Conservation (phyloP, 2,888 invertebrate species). For the Acronicta alni region DNA sequence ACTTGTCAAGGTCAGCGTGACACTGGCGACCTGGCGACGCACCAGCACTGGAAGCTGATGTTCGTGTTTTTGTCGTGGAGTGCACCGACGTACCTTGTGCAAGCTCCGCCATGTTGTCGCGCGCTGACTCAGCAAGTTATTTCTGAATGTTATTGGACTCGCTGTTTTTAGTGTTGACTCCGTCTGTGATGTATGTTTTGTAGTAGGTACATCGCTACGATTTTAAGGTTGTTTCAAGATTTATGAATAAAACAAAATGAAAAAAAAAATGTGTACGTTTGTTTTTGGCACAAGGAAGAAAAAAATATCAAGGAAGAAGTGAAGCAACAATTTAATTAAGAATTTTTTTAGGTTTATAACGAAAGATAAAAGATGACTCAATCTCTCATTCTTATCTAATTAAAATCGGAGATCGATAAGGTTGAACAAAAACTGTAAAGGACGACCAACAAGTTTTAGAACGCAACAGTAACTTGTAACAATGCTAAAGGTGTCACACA, state of each 20-base stretch:
- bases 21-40: too few relatives aligned
- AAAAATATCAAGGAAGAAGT: neutral
- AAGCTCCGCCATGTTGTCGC: constrained; percentile 29
- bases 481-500: neutral
- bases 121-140: constrained; percentile 43
- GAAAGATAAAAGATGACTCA: too few relatives aligned
- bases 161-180: constrained; percentile 32
- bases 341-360: too few relatives aligned
- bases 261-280: neutral
- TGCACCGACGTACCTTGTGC: constrained; percentile 23
- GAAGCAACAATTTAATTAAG: neutral
- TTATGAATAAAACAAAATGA: constrained; percentile 2
- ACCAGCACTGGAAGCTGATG: neutral
- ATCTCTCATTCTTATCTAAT: too few relatives aligned
- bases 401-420: too few relatives aligned
- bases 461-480: neutral
- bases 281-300: neutral
- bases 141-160: constrained; percentile 30
- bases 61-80: constrained; percentile 26
- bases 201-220: constrained; percentile 4
- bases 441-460: constrained; percentile 5
- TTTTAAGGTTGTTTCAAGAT: constrained; percentile 21
- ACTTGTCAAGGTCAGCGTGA: constrained; percentile 35
- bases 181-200: constrained; percentile 10
- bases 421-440: neutral